Evolutionary conservation across 2,797 vertebrate genomes (phyloP).

Genomic region (Cacajao melanocephalus): DNA sequence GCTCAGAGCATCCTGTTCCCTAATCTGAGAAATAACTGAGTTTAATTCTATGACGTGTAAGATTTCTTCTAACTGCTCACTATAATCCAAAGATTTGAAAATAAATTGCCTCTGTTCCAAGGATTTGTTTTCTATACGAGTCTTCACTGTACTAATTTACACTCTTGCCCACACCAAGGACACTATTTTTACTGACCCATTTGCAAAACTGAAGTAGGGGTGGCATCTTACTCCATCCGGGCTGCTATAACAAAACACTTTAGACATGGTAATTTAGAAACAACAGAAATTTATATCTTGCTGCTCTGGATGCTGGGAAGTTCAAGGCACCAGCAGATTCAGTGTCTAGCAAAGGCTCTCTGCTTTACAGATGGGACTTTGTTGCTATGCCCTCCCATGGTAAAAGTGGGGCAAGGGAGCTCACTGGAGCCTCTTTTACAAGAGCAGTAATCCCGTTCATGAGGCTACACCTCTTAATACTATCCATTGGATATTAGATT

Average conservation of each 20-base stretch:
- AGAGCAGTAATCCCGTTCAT: background rate
- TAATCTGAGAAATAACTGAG: conserved; percentile 37
- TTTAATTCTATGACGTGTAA: conserved; percentile 59
- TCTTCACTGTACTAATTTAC: conserved; percentile 51
- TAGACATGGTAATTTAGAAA: background rate
- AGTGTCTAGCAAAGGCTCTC: background rate
- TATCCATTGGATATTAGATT: background rate
- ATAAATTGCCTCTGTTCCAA: conserved; percentile 48
- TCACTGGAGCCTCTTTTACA: background rate
- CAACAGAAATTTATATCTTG: background rate
- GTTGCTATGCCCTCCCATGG: background rate
- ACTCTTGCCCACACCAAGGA: conserved; percentile 42
- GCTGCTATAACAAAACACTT: background rate
- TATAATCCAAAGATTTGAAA: conserved; percentile 50
- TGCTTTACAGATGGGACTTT: background rate
- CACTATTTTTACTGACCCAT: conserved; percentile 58
- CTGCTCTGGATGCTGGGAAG: background rate
- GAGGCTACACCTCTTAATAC: background rate
- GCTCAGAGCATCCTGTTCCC: background rate
- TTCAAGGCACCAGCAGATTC: background rate
- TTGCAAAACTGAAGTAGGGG: conserved; percentile 32
- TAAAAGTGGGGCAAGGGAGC: background rate
- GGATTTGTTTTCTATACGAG: conserved; percentile 55
- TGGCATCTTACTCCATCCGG: background rate
- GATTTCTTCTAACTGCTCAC: conserved; percentile 41